Base-by-base conservation (phyloP, 1,140 invertebrate genomes). In the Capitella teleta region DNA sequence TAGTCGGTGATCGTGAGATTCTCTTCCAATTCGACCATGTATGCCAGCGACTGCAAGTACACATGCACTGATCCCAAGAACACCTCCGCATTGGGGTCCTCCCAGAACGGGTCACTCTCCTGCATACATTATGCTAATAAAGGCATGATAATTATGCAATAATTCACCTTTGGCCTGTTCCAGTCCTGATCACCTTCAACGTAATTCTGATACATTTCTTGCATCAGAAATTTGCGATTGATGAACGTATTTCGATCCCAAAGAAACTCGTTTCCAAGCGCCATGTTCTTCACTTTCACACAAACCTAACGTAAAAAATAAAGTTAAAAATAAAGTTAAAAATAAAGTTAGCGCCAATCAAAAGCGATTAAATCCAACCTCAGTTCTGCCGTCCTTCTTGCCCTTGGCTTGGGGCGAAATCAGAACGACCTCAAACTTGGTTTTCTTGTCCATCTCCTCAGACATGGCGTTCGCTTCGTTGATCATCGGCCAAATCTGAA, bases 381-480 rank as follows among this genome's bases (percentile, higher is more conserved):
- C 65, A 16, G 65, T 67, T 30, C 54, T 57, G 1, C 66, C 73
- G n/a, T 76, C 74, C n/a, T 57, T 62, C 10, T 61, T 51, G 2
- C 68, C 68, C 24, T 76, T 54, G 41, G 76, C 74, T 57, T 80
- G 73, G 4, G 79, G 76, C 10, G 79, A 73, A 16, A 81, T 67
- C 0, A 82, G 65, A 38, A 78, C 66, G 24, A 81, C 72, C 60
- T 82, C 79, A 62, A 80, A 82, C 53, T 75, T 76, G n/a, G 78
- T 75, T 50, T 70, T 68, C 56, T 78, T 78, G 47, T 78, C 74
- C 49, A 82, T 61, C 57, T 80, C 78, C 50, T 78, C 76, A 34
- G 76, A 77, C 62, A 82, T 82, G 26, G 73, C 73, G 61, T 82
- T 82, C 3, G 80, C 80, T 56, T 80, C 75, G 57, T 76, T 73